phyloP scores from a whole-genome alignment of 1,140 invertebrate species.

The Penaeus vannamei region DNA sequence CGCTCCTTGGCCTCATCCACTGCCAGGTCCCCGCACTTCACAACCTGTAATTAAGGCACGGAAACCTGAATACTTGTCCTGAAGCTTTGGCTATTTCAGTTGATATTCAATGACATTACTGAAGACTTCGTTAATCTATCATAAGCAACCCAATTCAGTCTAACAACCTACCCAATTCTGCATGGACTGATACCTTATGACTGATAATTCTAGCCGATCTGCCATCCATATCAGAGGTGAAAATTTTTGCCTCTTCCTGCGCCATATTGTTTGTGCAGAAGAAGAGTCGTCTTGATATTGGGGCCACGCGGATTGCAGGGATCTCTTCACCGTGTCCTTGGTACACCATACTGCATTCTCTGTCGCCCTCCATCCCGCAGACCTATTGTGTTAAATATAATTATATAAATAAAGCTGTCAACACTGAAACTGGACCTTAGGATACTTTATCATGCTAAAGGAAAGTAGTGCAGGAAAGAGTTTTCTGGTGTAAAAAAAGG shows the following conservation, averaged over 20 bases:
- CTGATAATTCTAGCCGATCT: not conserved
- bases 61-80: too few relatives aligned
- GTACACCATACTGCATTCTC: not conserved
- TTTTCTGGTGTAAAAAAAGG: too few relatives aligned
- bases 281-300: not conserved
- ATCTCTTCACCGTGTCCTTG: not conserved
- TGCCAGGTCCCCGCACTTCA: constrained; percentile 21
- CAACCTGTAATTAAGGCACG: not conserved
- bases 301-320: not conserved
- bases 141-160: too few relatives aligned
- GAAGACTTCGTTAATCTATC: too few relatives aligned
- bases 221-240: constrained; percentile 30
- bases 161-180: too few relatives aligned
- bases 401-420: too few relatives aligned
- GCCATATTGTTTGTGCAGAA: constrained; percentile 16
- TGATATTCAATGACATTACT: too few relatives aligned
- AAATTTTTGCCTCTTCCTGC: not conserved
- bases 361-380: not conserved
- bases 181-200: not conserved
- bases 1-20: constrained; percentile 23
- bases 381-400: not conserved
- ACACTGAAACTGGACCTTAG: too few relatives aligned
- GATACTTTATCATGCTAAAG: too few relatives aligned
- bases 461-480: too few relatives aligned
- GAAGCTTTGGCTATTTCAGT: too few relatives aligned